Base-by-base conservation (phyloP, 2,888 invertebrate genomes). In the Linnaemya vulpina region DNA sequence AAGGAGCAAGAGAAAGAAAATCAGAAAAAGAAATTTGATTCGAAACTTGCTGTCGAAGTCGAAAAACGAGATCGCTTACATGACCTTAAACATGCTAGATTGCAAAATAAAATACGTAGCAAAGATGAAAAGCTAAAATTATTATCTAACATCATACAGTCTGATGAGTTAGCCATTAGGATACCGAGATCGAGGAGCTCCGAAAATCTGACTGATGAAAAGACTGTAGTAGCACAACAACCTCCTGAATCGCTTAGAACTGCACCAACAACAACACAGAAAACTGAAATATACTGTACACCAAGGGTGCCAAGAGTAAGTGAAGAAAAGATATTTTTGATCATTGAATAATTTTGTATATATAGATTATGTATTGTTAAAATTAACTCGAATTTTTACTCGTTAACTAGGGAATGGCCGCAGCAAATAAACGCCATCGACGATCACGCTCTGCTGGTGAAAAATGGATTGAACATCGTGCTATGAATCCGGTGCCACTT, bases 381-480 rank as follows among this genome's bases (percentile, higher is more conserved):
- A 38, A 38, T 10, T 38, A 38, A 9, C 38, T 8, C 10, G 4
- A 38, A 38, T 38, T 38, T 38, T 4, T 38, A 10, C 9, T 9
- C 38, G 9, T 38, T 49, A 4, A 43, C 4, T 25, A 96, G 93
- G 96, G 96, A 2, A 92, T 95, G 38, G 95, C 96, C 0, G 94
- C 96, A 0, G 94, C 95, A 0, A 96, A 96, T 90, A 94, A 94
- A 0, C 94, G 96, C 1, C 95, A 97, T 89, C 94, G 97, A 17
- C 94, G 98, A 30, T 98, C 98, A 0, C 94, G 96, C 68, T 98
- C 98, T 0, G 96, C 95, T 0, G 96, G 96, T 58, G 93, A 94
- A 65, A 93, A 93, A 78, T 98, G 98, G 98, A 93, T 99, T 0
- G 98, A 98, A 90, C 99, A 99, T 88, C 95, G 96, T 35, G 96